These are phyloP conservation scores for Chloroceryle inda DNA, from an alignment of 2,797 vertebrate genomes.

Conservation along the genomic window DNA sequence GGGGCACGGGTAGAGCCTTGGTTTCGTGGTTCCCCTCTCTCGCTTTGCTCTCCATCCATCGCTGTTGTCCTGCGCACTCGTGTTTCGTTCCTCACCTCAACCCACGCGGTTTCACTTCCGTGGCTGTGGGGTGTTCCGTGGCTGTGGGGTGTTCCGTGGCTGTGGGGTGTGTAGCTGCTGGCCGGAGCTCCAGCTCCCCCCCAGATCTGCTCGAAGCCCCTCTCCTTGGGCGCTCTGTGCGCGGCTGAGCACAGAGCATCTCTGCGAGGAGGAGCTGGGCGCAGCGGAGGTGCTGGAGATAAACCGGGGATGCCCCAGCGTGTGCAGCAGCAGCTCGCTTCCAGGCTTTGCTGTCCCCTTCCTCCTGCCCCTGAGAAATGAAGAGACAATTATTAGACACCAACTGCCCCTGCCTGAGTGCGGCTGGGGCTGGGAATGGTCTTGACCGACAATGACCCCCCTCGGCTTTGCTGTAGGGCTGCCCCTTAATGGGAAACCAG, in stretches of 20 bases:
- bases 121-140: neutral
- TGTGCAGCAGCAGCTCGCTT: neutral
- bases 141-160: neutral
- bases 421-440: neutral
- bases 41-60: too few species aligned
- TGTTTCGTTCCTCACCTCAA: too few species aligned
- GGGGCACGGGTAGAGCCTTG: too few species aligned
- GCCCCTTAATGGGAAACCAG: constrained; percentile 15
- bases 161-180: too few species aligned
- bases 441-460: constrained; percentile 32
- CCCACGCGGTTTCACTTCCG: too few species aligned
- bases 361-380: neutral
- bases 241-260: neutral
- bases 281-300: accelerated
- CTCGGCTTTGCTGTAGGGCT: constrained; percentile 26
- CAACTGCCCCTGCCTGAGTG: neutral
- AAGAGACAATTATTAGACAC: neutral
- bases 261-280: neutral
- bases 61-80: too few species aligned
- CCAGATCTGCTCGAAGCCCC: too few species aligned
- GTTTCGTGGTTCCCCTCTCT: too few species aligned
- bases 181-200: too few species aligned
- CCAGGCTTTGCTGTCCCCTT: neutral
- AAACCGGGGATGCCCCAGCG: neutral
- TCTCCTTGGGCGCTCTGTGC: too few species aligned